Percentiles rank a stretch among this genome's conserved stretches.
Evolutionary conservation across 1,140 invertebrate genomes (phyloP).

Genomic region (Mesaphorura yosii): DNA sequence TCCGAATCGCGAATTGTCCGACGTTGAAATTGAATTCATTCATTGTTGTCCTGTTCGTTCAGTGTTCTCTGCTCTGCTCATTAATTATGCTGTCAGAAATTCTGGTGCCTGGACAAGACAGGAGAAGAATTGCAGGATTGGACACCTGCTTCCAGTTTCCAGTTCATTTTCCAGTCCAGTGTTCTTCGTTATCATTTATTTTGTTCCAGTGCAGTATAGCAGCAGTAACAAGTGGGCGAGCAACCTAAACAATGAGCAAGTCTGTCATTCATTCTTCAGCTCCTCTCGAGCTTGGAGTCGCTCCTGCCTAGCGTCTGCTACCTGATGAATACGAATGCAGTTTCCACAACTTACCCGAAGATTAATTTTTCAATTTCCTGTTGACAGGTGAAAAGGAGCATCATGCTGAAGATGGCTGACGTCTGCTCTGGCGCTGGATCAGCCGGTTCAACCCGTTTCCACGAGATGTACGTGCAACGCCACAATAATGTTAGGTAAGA

Average conservation of each 20-base stretch:
- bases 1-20: no score
- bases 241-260: not conserved
- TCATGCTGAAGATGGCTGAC: slow-evolving; percentile 84
- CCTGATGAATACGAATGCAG: not conserved
- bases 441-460: slow-evolving; percentile 68
- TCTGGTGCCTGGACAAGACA: no score
- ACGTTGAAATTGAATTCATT: no score
- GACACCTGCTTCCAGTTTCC: no score
- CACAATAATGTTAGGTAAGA: slow-evolving; percentile 84
- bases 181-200: no score
- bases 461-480: slow-evolving; percentile 94
- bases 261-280: no score
- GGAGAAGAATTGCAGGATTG: no score
- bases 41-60: no score
- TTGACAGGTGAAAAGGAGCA: slow-evolving; percentile 71
- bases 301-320: not conserved
- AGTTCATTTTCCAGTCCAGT: no score
- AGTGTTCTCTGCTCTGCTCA: no score
- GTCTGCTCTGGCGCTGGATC: slow-evolving; percentile 59
- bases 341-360: not conserved
- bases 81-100: no score
- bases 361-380: not conserved
- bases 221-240: not conserved
- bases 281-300: no score
- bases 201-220: not conserved